Evolutionary conservation across 2,113 vertebrate genomes (phyloP).

Genomic region (Heterochromis multidens): DNA sequence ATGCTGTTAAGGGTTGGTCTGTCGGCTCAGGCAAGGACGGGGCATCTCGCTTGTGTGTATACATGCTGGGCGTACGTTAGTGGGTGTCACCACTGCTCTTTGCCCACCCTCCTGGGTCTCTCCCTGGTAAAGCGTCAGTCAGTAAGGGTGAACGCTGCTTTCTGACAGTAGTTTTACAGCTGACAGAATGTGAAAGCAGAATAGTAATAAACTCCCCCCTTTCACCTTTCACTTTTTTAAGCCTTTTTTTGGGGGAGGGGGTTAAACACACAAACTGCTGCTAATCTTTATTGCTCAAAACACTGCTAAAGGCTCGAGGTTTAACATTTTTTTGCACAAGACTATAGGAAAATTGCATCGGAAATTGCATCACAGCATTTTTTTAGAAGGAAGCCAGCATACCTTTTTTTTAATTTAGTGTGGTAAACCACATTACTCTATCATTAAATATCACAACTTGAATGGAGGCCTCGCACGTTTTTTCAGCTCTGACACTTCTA

Average conservation of each 20-base stretch:
- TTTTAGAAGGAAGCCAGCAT: slow-evolving; percentile 3
- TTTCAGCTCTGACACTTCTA: slow-evolving; percentile 49
- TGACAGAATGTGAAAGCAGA: not conserved
- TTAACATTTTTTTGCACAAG: slow-evolving; percentile 35
- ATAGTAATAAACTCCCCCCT: not conserved
- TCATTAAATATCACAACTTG: slow-evolving; percentile 22
- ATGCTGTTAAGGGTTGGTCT: not conserved
- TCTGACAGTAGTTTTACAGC: not conserved
- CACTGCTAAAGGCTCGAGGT: not conserved
- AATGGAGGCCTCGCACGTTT: slow-evolving; percentile 18
- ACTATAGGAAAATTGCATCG: slow-evolving; percentile 38
- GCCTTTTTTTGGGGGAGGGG: not conserved
- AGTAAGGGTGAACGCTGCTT: not conserved
- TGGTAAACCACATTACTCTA: slow-evolving; percentile 39
- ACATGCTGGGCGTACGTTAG: slow-evolving; percentile 24
- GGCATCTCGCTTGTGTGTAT: not conserved
- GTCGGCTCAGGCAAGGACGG: not conserved
- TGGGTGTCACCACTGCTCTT: slow-evolving; percentile 11
- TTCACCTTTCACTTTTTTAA: not conserved
- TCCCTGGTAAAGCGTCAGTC: slow-evolving; percentile 25
- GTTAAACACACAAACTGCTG: not conserved
- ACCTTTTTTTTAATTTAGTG: slow-evolving; percentile 6
- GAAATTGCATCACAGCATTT: slow-evolving; percentile 36
- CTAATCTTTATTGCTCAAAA: not conserved
- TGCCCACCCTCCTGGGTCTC: not conserved